phyloP scores from a whole-genome alignment of 2,888 invertebrate genomes.

The Monochamus alternatus region DNA sequence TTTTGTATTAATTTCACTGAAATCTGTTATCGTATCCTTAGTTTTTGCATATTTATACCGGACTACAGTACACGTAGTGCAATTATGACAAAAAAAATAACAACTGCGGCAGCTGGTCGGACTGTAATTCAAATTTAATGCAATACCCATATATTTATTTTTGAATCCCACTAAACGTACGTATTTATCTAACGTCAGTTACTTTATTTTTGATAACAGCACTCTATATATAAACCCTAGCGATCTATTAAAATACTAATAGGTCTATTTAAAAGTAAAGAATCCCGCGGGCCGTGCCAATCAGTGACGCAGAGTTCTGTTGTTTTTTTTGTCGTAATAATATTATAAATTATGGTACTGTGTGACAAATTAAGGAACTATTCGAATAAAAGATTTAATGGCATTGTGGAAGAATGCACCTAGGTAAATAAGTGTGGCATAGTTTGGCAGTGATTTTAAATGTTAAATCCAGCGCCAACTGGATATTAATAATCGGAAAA shows the following conservation, averaged over 20 bases:
- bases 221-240: constrained; percentile 62
- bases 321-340: constrained; percentile 55
- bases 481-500: background rate
- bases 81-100: constrained; percentile 40
- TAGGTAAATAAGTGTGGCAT: constrained; percentile 4
- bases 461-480: background rate
- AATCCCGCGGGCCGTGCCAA: constrained; percentile 62
- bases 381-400: constrained; percentile 36
- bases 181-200: constrained; percentile 56
- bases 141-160: constrained; percentile 56
- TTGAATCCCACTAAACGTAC: constrained; percentile 52
- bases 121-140: constrained; percentile 57
- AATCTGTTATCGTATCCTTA: too few relatives aligned
- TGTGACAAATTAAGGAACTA: constrained; percentile 51
- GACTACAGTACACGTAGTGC: constrained; percentile 10
- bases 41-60: background rate
- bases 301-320: constrained; percentile 60
- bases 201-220: constrained; percentile 62
- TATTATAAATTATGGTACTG: constrained; percentile 43
- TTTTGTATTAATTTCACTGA: too few relatives aligned
- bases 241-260: constrained; percentile 56
- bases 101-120: constrained; percentile 57
- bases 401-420: constrained; percentile 9
- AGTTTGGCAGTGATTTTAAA: background rate
- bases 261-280: constrained; percentile 60